phyloP scores from a whole-genome alignment of 1,140 invertebrate species.

The Hestina assimilis region DNA sequence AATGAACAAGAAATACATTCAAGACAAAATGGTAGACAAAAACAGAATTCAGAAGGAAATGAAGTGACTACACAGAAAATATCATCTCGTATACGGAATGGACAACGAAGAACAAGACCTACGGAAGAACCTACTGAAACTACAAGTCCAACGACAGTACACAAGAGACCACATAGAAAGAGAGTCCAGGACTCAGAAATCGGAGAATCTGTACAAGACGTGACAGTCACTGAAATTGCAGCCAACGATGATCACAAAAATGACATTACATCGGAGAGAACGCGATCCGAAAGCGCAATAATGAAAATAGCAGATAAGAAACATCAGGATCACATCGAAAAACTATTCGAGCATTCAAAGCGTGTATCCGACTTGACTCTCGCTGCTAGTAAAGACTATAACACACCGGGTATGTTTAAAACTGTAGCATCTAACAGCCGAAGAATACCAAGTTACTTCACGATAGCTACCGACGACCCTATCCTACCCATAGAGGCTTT shows the following conservation, averaged over 20 bases:
- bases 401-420: slow-evolving; percentile 79
- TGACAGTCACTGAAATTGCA: slow-evolving; percentile 57
- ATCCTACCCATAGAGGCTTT: slow-evolving; percentile 82
- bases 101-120: slow-evolving; percentile 52
- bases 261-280: slow-evolving; percentile 70
- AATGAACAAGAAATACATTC: slow-evolving; percentile 55
- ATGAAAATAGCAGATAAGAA: slow-evolving; percentile 79
- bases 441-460: slow-evolving; percentile 80
- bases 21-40: slow-evolving; percentile 44
- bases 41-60: slow-evolving; percentile 38
- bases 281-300: slow-evolving; percentile 75
- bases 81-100: slow-evolving; percentile 62
- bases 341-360: slow-evolving; percentile 76
- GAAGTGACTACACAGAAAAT: slow-evolving; percentile 56
- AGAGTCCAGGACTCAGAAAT: slow-evolving; percentile 63
- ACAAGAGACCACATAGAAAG: slow-evolving; percentile 59
- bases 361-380: slow-evolving; percentile 80
- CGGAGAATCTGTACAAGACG: slow-evolving; percentile 62
- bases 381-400: slow-evolving; percentile 80
- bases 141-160: slow-evolving; percentile 38
- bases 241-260: slow-evolving; percentile 45
- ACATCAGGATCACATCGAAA: slow-evolving; percentile 57
- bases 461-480: slow-evolving; percentile 81
- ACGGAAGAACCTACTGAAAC: slow-evolving; percentile 57
- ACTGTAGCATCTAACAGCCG: slow-evolving; percentile 72